Base-by-base conservation (phyloP, 2,888 invertebrate species). In the Diploptera punctata region DNA sequence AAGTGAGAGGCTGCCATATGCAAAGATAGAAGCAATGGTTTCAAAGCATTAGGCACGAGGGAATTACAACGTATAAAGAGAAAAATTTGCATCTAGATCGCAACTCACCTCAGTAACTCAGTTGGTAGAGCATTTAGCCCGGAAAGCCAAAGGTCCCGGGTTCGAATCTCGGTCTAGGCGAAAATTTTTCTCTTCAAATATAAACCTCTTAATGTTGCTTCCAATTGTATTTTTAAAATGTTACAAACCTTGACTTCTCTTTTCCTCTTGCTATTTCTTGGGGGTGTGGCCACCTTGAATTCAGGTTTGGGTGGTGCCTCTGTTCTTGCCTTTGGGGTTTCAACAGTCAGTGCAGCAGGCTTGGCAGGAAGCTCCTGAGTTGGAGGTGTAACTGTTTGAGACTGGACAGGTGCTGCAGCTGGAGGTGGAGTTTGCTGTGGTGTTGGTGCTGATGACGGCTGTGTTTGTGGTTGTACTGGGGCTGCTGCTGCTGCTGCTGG, bases 211-310 rank as follows among this genome's bases (percentile, higher is more conserved):
- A n/a, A n/a, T n/a, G n/a, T n/a, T n/a, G n/a, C n/a, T n/a, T n/a
- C n/a, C n/a, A n/a, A n/a, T n/a, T n/a, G n/a, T n/a, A n/a, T n/a
- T n/a, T 33, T 16, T 49, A 21, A 54, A 1, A 21, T 3, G 9
- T 13, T 9, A 54, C 16, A 74, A 43, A 77, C 76, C 76, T 79
- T 79, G 9, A 85, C 84, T 67, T 85, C 83, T 68, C 87, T 84
- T 79, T 88, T 86, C 77, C 88, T 82, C 78, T 87, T 87, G 71
- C 85, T 84, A 76, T 87, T 84, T 16, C 80, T 79, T 21, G 86
- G 86, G 1, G 87, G 86, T 19, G 87, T 87, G 7, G 88, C 78
- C 86, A 77, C 3, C 86, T 86, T 1, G 87, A 84, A 75, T 85
- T 86, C 24, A 79, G 78, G 75, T 84, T 86, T 75, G n/a, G n/a